Conservation (phyloP, 2,113 vertebrate species). For the Hyperopisus bebe region DNA sequence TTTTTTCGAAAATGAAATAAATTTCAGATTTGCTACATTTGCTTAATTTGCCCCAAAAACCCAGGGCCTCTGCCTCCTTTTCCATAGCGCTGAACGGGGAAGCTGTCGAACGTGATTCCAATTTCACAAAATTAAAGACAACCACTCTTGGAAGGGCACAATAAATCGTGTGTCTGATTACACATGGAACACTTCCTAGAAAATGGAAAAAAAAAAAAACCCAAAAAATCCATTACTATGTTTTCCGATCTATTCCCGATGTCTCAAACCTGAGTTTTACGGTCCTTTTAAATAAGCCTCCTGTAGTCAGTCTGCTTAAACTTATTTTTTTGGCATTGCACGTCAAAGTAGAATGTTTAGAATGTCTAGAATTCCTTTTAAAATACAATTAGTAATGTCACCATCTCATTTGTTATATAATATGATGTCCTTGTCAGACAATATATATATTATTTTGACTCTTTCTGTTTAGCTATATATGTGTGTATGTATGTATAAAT, state of each 20-base stretch:
- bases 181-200: conserved; percentile 19
- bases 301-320: background rate
- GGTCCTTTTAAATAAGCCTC: background rate
- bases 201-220: conserved; percentile 13
- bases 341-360: background rate
- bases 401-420: background rate
- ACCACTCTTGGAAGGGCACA: conserved; percentile 22
- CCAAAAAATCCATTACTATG: background rate
- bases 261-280: background rate
- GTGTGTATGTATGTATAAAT: background rate
- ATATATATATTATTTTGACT: no score
- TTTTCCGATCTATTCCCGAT: conserved; percentile 24
- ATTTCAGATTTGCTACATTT: background rate
- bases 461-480: no score
- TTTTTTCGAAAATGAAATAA: conserved; percentile 5
- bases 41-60: background rate
- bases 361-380: conserved; percentile 11
- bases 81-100: conserved; percentile 7
- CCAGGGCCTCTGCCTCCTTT: conserved; percentile 1
- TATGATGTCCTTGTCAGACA: no score
- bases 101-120: conserved; percentile 23
- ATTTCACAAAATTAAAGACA: conserved; percentile 17
- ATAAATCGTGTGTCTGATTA: conserved; percentile 21
- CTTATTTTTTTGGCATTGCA: background rate
- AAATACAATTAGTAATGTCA: background rate